Evolutionary conservation across 2,797 vertebrate genomes (phyloP).

Genomic region (Hafferia zeledoni): DNA sequence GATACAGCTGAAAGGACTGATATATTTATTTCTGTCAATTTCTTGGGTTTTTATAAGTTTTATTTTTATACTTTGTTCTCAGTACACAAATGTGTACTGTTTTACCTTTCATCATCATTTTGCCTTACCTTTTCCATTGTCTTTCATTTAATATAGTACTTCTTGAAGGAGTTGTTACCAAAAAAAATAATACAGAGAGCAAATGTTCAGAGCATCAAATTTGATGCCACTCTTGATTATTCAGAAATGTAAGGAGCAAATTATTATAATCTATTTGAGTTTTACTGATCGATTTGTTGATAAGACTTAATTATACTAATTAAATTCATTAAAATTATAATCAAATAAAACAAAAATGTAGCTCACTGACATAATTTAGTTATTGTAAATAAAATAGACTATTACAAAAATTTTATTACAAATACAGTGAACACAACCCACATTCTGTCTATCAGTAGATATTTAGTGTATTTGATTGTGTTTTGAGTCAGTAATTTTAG

Average conservation of each 20-base stretch:
- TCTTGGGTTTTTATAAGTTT: neutral
- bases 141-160: neutral
- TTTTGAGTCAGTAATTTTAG: neutral
- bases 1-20: neutral
- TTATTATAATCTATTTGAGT: neutral
- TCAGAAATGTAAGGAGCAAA: neutral
- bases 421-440: neutral
- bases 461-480: neutral
- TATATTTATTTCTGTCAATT: neutral
- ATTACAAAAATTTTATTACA: neutral
- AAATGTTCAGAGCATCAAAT: neutral
- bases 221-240: neutral
- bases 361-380: neutral
- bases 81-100: neutral
- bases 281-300: too few species aligned
- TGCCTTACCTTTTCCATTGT: neutral
- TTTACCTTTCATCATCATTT: neutral
- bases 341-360: neutral
- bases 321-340: neutral
- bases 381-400: neutral
- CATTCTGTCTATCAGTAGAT: neutral
- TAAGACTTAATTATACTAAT: neutral
- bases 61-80: neutral
- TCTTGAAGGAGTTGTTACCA: neutral
- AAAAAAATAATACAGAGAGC: neutral